Conservation (phyloP, 2,113 vertebrate species). For the Otolemur garnettii region DNA sequence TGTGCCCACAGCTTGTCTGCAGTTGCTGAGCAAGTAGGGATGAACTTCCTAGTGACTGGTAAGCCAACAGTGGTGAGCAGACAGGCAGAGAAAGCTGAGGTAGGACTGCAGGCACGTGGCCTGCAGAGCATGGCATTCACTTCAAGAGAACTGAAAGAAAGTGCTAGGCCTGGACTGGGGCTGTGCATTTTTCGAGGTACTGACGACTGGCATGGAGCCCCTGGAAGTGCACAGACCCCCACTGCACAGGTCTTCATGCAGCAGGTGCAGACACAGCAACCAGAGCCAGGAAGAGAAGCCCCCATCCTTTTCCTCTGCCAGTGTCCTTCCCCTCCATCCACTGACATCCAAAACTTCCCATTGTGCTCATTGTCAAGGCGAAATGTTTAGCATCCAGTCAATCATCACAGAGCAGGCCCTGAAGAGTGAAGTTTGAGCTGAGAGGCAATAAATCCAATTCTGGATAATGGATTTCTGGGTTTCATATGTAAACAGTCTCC, state of each 20-base stretch:
- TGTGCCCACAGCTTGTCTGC: neutral
- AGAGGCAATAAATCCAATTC: neutral
- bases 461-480: neutral
- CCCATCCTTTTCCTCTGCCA: neutral
- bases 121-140: neutral
- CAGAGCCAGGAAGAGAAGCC: neutral
- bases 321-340: neutral
- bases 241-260: neutral
- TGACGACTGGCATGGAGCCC: neutral
- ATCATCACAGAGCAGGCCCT: neutral
- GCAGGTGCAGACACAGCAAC: neutral
- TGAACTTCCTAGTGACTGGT: neutral
- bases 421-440: neutral
- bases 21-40: neutral
- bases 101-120: neutral
- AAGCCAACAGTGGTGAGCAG: neutral
- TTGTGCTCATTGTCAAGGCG: neutral
- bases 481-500: neutral
- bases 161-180: fast-evolving
- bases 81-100: fast-evolving
- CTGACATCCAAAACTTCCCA: neutral
- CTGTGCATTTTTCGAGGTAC: too few relatives aligned
- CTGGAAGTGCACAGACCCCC: fast-evolving
- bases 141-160: neutral
- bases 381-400: neutral